phyloP scores from a whole-genome alignment of 1,140 invertebrate species.

The Pogonomyrmex barbatus region DNA sequence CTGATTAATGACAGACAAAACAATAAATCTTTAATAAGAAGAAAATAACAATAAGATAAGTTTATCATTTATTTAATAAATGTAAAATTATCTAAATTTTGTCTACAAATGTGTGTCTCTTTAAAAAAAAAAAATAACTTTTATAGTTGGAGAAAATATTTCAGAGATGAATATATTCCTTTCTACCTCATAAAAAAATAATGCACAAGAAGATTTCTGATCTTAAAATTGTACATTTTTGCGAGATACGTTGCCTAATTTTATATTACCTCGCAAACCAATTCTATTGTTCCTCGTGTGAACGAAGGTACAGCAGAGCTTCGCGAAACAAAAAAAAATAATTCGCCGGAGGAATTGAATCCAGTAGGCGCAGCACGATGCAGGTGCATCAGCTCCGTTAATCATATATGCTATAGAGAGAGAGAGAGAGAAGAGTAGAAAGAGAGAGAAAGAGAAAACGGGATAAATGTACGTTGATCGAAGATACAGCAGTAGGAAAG shows the following conservation, averaged over 20 bases:
- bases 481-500: conserved; percentile 11
- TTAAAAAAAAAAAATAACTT: not conserved
- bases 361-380: conserved; percentile 58
- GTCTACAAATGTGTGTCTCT: not conserved
- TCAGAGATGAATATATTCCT: too few relatives aligned
- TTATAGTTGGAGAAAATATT: not conserved
- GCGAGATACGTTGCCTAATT: too few relatives aligned
- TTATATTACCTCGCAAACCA: not conserved
- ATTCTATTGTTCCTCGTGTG: not conserved
- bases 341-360: conserved; percentile 67
- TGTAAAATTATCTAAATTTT: not conserved
- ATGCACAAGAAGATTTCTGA: too few relatives aligned
- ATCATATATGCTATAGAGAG: conserved; percentile 65
- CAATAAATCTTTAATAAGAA: not conserved
- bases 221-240: not conserved
- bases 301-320: conserved; percentile 1
- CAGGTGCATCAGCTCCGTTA: conserved; percentile 70
- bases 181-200: too few relatives aligned
- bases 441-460: conserved; percentile 19
- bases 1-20: conserved; percentile 38
- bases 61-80: not conserved
- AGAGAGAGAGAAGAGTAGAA: not conserved
- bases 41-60: not conserved
- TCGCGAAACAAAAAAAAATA: conserved; percentile 41
- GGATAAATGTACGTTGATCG: conserved; percentile 53